Base-by-base conservation (phyloP, 2,888 invertebrate species). In the Athetis lepigone region DNA sequence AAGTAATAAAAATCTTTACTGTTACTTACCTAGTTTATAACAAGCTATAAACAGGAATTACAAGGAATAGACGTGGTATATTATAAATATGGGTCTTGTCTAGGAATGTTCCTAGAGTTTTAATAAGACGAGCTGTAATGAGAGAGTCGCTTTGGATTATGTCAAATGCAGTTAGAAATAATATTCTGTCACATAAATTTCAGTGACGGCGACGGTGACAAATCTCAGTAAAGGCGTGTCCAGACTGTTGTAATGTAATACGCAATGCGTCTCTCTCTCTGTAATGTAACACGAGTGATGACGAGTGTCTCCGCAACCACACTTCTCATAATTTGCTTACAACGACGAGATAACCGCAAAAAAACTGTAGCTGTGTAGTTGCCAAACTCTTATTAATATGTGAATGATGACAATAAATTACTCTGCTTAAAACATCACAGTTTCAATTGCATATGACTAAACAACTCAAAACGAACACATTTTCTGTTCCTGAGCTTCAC, bases 21-120 rank as follows among this genome's bases (percentile, higher is more conserved):
- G 64, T 57, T 65, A 77, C 60, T 77, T 36, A 59, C 55, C 21
- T 52, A 71, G 66, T 77, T 74, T 80, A 77, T 71, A 70, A 70
- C 61, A 59, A 65, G 70, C 59, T 51, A 54, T 61, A 65, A 61
- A 70, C 65, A 68, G 67, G 70, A 69, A 82, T 79, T 74, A 80
- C 78, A 70, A 71, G 67, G 71, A 74, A 75, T 82, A 79, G 55
- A 74, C 42, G 55, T 59, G 46, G 18, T n/a, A n/a, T n/a, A 51
- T 45, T 29, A 55, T 40, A 33, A 33, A 13, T 61, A 40, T 11
- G 19, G 19, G 42, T 25, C 23, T 51, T 64, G 55, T 59, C 52
- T 61, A 51, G 39, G 4, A 33, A 19, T 8, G 23, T 16, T 0
- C 2, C 2, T 27, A 4, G 16, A 60, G 74, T 70, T 67, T 55